Conservation (phyloP, 2,888 invertebrate genomes). For the Hyposoter didymator region DNA sequence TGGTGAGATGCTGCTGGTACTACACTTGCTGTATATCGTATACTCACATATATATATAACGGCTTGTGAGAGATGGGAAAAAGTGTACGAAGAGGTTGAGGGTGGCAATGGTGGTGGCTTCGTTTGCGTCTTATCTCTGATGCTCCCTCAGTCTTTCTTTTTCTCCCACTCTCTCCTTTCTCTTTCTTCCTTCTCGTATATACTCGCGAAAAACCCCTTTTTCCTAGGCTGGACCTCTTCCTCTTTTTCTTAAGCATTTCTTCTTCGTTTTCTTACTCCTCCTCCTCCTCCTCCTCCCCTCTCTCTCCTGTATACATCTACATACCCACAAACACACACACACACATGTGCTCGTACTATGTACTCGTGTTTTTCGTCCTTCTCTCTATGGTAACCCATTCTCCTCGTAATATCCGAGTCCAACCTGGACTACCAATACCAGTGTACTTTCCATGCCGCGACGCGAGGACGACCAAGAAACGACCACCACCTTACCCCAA, state of each 20-base stretch:
- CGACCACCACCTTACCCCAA: constrained; percentile 53
- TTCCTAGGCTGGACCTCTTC: constrained; percentile 30
- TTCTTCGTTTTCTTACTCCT: constrained; percentile 35
- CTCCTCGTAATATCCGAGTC: constrained; percentile 61
- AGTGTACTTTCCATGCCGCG: constrained; percentile 66
- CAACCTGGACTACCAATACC: constrained; percentile 73
- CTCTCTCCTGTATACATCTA: neutral
- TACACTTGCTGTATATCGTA: constrained; percentile 49
- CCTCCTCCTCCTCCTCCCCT: constrained; percentile 8
- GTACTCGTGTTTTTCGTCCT: constrained; percentile 38
- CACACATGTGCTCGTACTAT: neutral
- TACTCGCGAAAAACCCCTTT: constrained; percentile 56
- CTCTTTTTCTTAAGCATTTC: constrained; percentile 59
- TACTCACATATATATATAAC: constrained; percentile 18
- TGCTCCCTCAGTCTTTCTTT: constrained; percentile 73
- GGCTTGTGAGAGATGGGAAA: constrained; percentile 62
- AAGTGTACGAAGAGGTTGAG: constrained; percentile 62
- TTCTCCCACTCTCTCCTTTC: constrained; percentile 46
- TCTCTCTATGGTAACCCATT: constrained; percentile 55
- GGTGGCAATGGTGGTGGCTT: constrained; percentile 78
- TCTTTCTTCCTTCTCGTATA: constrained; percentile 18
- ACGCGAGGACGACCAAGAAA: constrained; percentile 48
- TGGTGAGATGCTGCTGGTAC: constrained; percentile 58
- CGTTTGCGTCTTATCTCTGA: constrained; percentile 84
- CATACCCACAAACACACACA: neutral